A percentile compares a stretch with the other conserved stretches of the same genome.
Evolutionary conservation across 2,113 vertebrate species (phyloP).

Genomic region (Conger conger): DNA sequence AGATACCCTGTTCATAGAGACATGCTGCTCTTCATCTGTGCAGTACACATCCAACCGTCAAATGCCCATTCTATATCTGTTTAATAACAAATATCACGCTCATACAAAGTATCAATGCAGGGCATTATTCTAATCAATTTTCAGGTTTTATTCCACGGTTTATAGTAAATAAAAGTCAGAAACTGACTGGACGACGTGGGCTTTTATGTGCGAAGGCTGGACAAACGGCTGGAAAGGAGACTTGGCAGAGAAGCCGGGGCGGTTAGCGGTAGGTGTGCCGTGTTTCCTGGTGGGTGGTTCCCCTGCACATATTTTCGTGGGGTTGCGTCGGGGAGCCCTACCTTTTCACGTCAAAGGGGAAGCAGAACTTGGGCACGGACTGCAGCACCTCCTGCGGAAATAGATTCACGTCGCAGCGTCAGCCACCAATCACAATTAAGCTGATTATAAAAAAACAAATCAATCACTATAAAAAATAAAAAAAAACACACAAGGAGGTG

Average conservation of each 20-base stretch:
- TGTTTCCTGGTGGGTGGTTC: not conserved
- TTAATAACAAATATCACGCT: not conserved
- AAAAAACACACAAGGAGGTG: not conserved
- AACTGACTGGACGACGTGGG: too few relatives aligned
- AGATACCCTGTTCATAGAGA: not conserved
- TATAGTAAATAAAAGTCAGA: not conserved
- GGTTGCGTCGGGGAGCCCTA: conserved; percentile 54
- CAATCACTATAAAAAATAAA: not conserved
- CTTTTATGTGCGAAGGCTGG: too few relatives aligned
- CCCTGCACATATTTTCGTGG: not conserved
- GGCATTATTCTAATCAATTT: not conserved
- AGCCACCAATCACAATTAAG: conserved; percentile 30
- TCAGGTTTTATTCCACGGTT: not conserved
- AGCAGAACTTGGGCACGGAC: conserved; percentile 96
- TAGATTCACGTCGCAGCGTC: conserved; percentile 32
- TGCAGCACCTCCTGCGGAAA: conserved; percentile 87
- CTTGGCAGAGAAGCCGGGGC: not conserved
- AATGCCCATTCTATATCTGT: not conserved
- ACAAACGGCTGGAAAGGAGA: not conserved
- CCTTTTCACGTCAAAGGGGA: conserved; percentile 97
- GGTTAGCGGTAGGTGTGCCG: not conserved
- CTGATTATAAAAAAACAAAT: not conserved
- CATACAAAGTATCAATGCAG: not conserved
- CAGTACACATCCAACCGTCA: not conserved
- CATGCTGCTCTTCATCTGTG: not conserved